phyloP scores from a whole-genome alignment of 1,140 invertebrate species.

The Drosophila ercepeae region DNA sequence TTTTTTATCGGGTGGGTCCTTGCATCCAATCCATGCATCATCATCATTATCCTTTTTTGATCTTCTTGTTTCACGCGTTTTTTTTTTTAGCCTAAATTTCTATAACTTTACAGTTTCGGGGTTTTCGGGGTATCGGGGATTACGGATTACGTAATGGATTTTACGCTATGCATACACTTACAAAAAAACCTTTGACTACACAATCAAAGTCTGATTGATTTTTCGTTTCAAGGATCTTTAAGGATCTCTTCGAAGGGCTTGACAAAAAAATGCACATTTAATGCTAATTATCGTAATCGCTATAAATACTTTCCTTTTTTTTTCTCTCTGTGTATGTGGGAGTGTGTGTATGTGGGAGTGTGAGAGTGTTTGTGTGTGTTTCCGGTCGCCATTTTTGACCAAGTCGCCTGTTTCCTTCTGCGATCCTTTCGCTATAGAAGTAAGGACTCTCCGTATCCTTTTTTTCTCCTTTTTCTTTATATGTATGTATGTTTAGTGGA shows the following conservation, averaged over 20 bases:
- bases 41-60: too few relatives aligned
- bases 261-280: conserved; percentile 58
- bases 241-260: neutral
- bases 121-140: conserved; percentile 14
- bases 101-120: conserved; percentile 29
- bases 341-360: conserved; percentile 13
- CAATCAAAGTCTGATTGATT: conserved; percentile 45
- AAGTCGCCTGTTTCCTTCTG: neutral
- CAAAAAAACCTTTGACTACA: conserved; percentile 36
- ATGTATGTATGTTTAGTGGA: conserved; percentile 78
- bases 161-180: conserved; percentile 43
- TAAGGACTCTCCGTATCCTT: neutral
- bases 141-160: conserved; percentile 8
- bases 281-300: conserved; percentile 51
- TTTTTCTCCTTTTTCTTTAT: conserved; percentile 14
- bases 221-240: neutral
- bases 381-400: conserved; percentile 14
- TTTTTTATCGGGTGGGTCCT: conserved; percentile 28
- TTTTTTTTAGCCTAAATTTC: conserved; percentile 10
- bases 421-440: conserved; percentile 3
- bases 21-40: conserved; percentile 13
- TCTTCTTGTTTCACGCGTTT: conserved; percentile 1
- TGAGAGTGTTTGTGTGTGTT: neutral
- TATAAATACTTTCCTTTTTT: conserved; percentile 32
- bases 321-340: conserved; percentile 20